Evolutionary conservation across 2,888 invertebrate genomes (phyloP).

Genomic region (Mythimna loreyi): DNA sequence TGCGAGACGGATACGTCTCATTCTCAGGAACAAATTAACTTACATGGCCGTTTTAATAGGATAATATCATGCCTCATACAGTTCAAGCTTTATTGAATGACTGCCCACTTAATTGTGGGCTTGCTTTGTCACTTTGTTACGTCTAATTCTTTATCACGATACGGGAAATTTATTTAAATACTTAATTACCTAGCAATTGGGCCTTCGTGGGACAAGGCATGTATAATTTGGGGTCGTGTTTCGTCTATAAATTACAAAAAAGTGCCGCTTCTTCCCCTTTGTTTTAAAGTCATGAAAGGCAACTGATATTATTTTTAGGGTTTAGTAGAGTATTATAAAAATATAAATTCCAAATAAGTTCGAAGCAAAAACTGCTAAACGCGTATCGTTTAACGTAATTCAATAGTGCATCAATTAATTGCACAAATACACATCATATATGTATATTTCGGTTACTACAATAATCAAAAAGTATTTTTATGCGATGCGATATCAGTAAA

Average conservation of each 20-base stretch:
- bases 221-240: slow-evolving; percentile 5
- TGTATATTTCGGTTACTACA: background rate
- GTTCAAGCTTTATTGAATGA: slow-evolving; percentile 81
- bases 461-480: background rate
- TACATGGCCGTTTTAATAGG: slow-evolving; percentile 75
- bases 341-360: background rate
- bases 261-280: background rate
- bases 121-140: slow-evolving; percentile 66
- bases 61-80: slow-evolving; percentile 83
- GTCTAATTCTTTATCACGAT: slow-evolving; percentile 45
- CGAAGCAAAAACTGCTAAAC: background rate
- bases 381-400: too few species aligned
- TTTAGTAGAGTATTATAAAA: background rate
- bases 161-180: slow-evolving; percentile 42
- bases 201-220: background rate
- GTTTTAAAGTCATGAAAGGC: background rate
- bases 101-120: slow-evolving; percentile 76
- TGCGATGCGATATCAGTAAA: too few species aligned
- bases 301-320: background rate
- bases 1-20: slow-evolving; percentile 78
- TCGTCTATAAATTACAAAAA: background rate
- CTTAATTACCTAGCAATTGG: slow-evolving; percentile 45
- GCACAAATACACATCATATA: too few species aligned
- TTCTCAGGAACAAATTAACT: slow-evolving; percentile 77
- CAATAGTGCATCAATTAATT: background rate